phyloP scores from a whole-genome alignment of 2,888 invertebrate species.

The Cylloceria caligata region DNA sequence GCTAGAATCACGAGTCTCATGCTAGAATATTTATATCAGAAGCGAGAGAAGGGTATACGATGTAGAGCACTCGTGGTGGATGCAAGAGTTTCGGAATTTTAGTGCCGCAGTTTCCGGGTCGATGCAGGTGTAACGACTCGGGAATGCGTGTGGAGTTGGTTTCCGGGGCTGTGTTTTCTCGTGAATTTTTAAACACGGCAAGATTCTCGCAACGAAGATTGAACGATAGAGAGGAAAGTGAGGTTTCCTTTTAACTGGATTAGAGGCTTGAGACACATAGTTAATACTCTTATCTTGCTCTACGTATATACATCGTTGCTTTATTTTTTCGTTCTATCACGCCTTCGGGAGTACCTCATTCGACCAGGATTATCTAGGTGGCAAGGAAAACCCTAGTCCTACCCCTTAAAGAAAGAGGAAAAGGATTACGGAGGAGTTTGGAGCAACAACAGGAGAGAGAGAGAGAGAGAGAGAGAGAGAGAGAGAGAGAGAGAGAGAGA shows the following conservation, averaged over 20 bases:
- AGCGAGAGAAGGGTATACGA: background rate
- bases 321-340: constrained; percentile 18
- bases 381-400: constrained; percentile 20
- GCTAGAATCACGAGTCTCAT: background rate
- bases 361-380: constrained; percentile 39
- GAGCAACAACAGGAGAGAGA: too few relatives aligned
- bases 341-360: constrained; percentile 37
- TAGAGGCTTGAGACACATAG: constrained; percentile 30
- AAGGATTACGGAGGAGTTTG: background rate
- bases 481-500: too few relatives aligned
- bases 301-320: constrained; percentile 6
- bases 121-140: constrained; percentile 12
- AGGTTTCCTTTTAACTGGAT: constrained; percentile 37
- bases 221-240: constrained; percentile 3
- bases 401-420: background rate
- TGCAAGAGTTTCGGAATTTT: constrained; percentile 8
- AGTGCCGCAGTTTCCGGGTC: background rate
- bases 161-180: constrained; percentile 20
- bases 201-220: constrained; percentile 9
- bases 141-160: background rate
- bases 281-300: constrained; percentile 18
- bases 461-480: too few relatives aligned
- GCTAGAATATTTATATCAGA: constrained; percentile 20
- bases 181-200: constrained; percentile 43
- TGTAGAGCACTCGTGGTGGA: background rate